Conservation (phyloP, 2,113 vertebrate species). For the Lophotis ruficrista region DNA sequence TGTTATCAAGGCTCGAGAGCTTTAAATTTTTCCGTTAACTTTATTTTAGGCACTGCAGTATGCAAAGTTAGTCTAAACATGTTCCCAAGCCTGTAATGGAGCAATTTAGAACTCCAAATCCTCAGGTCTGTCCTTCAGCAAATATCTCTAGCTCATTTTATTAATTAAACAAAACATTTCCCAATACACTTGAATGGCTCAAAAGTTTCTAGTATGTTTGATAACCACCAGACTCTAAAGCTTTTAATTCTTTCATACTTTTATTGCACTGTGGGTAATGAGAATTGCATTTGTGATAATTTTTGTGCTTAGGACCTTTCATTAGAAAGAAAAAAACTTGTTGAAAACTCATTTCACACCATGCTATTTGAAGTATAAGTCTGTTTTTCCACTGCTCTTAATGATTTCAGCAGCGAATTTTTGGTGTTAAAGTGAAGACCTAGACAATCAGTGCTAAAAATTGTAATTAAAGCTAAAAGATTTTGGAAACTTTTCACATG, state of each 20-base stretch:
- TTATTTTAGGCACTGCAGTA: background rate
- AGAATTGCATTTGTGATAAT: background rate
- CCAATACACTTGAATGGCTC: background rate
- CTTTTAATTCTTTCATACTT: background rate
- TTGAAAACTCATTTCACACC: background rate
- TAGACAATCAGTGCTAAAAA: background rate
- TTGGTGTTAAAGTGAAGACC: background rate
- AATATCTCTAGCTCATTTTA: background rate
- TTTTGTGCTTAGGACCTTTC: background rate
- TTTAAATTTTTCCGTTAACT: background rate
- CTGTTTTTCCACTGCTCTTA: background rate
- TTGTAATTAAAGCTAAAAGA: background rate
- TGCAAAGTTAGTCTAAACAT: background rate
- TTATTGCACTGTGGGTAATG: background rate
- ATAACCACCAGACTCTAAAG: background rate
- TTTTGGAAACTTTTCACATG: background rate
- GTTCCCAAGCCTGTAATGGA: background rate
- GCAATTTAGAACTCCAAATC: background rate
- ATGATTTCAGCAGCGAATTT: background rate
- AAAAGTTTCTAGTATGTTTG: background rate
- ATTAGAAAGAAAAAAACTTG: background rate
- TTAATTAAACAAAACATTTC: background rate
- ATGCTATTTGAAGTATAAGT: background rate
- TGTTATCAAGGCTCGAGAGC: background rate
- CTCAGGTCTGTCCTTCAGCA: background rate